Conservation (phyloP, 2,113 vertebrate species). For the Chloropsis hardwickii region DNA sequence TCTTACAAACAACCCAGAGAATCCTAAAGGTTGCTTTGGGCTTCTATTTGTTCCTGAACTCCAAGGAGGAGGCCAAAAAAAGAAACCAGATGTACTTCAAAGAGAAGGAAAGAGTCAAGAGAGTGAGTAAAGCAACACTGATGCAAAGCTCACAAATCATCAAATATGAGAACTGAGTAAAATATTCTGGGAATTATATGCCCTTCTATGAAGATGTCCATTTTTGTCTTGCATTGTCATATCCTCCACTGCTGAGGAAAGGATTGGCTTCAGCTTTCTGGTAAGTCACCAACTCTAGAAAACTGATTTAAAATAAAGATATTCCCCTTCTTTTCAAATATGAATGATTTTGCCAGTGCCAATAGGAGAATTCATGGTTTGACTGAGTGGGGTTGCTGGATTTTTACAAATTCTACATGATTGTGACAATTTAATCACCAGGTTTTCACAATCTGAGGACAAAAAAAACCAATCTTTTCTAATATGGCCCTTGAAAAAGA, state of each 20-base stretch:
- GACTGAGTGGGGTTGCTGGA: rapidly evolving
- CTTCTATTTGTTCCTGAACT: not conserved
- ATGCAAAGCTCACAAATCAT: not conserved
- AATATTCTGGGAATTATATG: not conserved
- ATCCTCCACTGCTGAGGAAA: not conserved
- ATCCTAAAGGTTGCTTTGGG: not conserved
- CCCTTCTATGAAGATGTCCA: not conserved
- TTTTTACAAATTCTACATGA: not conserved
- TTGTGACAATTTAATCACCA: not conserved
- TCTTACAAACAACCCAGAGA: not conserved
- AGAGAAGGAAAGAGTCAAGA: not conserved
- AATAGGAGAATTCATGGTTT: not conserved
- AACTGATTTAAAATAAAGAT: not conserved
- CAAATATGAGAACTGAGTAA: not conserved
- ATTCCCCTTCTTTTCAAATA: not conserved
- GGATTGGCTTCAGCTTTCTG: not conserved
- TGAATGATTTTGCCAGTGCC: not conserved
- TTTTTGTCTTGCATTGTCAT: not conserved
- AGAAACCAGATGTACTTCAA: not conserved
- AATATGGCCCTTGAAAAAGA: not conserved
- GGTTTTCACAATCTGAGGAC: not conserved
- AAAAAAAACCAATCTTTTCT: not conserved
- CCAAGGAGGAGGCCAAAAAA: not conserved
- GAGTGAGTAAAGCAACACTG: not conserved
- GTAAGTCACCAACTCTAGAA: not conserved